Evolutionary conservation across 2,888 invertebrate genomes (phyloP).

Genomic region (Aleiodes leptofemur): DNA sequence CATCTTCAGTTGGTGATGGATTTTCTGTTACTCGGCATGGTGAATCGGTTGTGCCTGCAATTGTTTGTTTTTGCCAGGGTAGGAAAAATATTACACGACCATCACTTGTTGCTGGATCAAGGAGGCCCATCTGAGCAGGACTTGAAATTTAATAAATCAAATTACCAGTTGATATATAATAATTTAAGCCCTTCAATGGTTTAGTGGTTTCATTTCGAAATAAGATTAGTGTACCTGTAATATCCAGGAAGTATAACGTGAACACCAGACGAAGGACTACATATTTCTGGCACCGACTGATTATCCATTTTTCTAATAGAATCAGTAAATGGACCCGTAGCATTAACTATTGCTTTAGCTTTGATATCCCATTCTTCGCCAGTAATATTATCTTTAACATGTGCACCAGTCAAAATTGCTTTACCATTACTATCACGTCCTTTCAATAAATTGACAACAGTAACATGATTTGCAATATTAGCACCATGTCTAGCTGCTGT

Average conservation of each 20-base stretch:
- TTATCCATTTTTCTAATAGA: slow-evolving; percentile 96
- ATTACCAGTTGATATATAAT: slow-evolving; percentile 73
- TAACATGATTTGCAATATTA: slow-evolving; percentile 94
- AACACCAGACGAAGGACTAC: slow-evolving; percentile 97
- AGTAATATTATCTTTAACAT: slow-evolving; percentile 85
- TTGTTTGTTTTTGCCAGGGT: slow-evolving; percentile 96
- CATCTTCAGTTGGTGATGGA: slow-evolving; percentile 98
- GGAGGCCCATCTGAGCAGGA: slow-evolving; percentile 97
- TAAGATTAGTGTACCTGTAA: slow-evolving; percentile 81
- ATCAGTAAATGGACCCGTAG: slow-evolving; percentile 98
- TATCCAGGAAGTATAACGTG: slow-evolving; percentile 99
- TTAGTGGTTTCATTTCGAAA: too few relatives aligned
- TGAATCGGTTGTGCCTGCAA: slow-evolving; percentile 97
- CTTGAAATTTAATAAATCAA: slow-evolving; percentile 77
- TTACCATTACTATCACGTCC: slow-evolving; percentile 76
- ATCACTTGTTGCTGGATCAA: slow-evolving; percentile 98
- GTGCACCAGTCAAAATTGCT: slow-evolving; percentile 81
- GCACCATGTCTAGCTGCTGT: slow-evolving; percentile 97
- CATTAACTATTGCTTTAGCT: slow-evolving; percentile 97
- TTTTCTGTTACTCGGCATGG: slow-evolving; percentile 95
- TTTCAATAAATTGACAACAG: slow-evolving; percentile 87
- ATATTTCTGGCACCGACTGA: slow-evolving; percentile 87
- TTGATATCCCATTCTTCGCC: slow-evolving; percentile 90
- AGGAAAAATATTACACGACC: slow-evolving; percentile 99
- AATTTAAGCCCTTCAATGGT: background rate